Evolutionary conservation across 2,888 invertebrate species (phyloP).

Genomic region (Luperina testacea): DNA sequence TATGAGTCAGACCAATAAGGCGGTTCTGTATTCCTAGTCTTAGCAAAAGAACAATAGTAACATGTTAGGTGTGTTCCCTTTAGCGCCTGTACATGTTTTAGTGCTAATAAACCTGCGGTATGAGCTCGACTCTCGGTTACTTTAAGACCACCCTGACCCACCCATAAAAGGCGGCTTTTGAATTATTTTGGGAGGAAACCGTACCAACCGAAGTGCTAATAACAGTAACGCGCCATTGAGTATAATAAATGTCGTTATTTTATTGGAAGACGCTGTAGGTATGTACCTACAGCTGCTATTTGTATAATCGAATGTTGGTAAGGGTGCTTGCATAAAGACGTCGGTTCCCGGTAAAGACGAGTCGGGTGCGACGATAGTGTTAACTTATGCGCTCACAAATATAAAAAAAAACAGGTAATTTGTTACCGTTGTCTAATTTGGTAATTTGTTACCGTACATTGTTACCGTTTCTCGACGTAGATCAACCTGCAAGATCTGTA

Average conservation of each 20-base stretch:
- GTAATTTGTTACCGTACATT: neutral
- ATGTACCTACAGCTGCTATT: neutral
- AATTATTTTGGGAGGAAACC: constrained; percentile 33
- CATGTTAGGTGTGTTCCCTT: constrained; percentile 33
- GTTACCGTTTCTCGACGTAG: neutral
- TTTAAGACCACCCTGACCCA: constrained; percentile 43
- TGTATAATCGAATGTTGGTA: neutral
- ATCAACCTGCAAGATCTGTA: neutral
- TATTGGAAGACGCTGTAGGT: neutral
- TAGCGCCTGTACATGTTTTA: constrained; percentile 54
- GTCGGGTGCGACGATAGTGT: neutral
- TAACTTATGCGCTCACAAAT: too few relatives aligned
- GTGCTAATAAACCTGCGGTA: constrained; percentile 54
- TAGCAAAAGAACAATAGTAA: constrained; percentile 52
- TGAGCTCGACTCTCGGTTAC: constrained; percentile 30
- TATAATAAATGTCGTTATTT: neutral
- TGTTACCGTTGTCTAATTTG: too few relatives aligned
- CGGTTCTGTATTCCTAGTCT: constrained; percentile 28
- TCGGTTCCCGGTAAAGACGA: too few relatives aligned
- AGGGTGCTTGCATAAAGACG: neutral
- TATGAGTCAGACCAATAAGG: constrained; percentile 33
- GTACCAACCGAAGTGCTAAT: neutral
- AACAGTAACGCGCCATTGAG: neutral
- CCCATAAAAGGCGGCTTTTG: constrained; percentile 35
- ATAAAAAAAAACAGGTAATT: neutral